Base-by-base conservation (phyloP, 2,888 invertebrate species). In the Chrysodeixis includens region DNA sequence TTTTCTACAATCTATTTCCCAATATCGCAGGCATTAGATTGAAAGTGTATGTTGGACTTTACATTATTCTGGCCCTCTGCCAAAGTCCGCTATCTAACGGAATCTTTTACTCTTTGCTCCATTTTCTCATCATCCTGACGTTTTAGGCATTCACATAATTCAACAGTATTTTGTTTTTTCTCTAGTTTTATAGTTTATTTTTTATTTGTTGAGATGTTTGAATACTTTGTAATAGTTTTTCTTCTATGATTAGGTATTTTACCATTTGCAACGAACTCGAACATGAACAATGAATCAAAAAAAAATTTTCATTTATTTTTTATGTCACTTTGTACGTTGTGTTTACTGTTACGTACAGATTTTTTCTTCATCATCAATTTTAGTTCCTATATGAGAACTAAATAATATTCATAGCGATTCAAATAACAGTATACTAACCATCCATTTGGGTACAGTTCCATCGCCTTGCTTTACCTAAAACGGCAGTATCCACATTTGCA, bases 401-500 rank as follows among this genome's bases (percentile, higher is more conserved):
- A 26, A 26, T 26, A 26, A 26, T 26, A 26, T 26, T 26, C 26
- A 26, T 26, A 26, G 26, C 6, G 26, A 26, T 26, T 26, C 6
- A 2, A 4, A 2, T n/a, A n/a, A 18, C 26, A 35, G 8, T 9
- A 6, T 22, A 6, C 30, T 6, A 40, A 20, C 30, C 32, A 51
- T 40, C 53, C 55, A 58, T 59, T 54, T 35, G 58, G 53, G 35
- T 16, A 40, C 54, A 56, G 40, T 60, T 20, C 51, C 62, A 67
- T 52, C 12, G 26, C 10, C 30, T 49, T 40, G n/a, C 16, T 1
- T 59, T n/a, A 9, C 52, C 32, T 32, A 51, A 74, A 74, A 66
- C 54, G 56, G 18, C 52, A 18, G 49, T 44, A 60, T 62, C 77
- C 54, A 78, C 76, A 86, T 86, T 86, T 84, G 79, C 86, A 86